Base-by-base conservation (phyloP, 1,140 invertebrate genomes). In the Oreohelix idahoensis region DNA sequence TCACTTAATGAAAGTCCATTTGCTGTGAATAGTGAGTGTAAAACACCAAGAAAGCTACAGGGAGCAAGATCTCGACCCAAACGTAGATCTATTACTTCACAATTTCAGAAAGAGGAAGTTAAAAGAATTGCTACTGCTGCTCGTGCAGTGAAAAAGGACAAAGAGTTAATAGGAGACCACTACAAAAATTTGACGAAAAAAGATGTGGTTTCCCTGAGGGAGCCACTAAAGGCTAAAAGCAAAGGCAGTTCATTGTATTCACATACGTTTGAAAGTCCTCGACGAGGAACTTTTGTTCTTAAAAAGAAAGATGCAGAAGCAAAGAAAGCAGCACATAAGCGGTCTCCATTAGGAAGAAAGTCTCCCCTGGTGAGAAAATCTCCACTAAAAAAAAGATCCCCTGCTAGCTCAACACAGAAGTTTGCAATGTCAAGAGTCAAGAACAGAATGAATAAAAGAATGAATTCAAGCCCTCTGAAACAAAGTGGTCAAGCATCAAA, bases 31-130 rank as follows among this genome's bases (percentile, higher is more conserved):
- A 53, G 49, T 77, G 51, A 36, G 1, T 32, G 32, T 1, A 26
- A 38, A 49, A 75, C 45, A 53, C 2, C 45, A 36, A n/a, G 29
- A 23, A 77, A 10, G 11, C 49, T 13, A 4, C 75, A 38, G 20
- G 11, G 29, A 32, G 38, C 11, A n/a, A 71, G 38, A 49, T 15
- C 32, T 36, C 58, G 5, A 23, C 32, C 77, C 26, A 79, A 38
- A n/a, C 77, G 77, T 42, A 63, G 58, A n/a, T 79, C 77, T 1
- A 66, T 79, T 20, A 66, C 77, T 45, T 69, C 53, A 26, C 58
- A 66, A n/a, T 79, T 79, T 42, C 32, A 76, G 49, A 83, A 83
- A 66, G 73, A 39, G 20, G 49, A 83, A 39, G 23, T 63, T 36
- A 58, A 42, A 39, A 76, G 49, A 39, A 42, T 76, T n/a, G 74